Base-by-base conservation (phyloP, 2,888 invertebrate species). In the Hypselothyrea guttata region DNA sequence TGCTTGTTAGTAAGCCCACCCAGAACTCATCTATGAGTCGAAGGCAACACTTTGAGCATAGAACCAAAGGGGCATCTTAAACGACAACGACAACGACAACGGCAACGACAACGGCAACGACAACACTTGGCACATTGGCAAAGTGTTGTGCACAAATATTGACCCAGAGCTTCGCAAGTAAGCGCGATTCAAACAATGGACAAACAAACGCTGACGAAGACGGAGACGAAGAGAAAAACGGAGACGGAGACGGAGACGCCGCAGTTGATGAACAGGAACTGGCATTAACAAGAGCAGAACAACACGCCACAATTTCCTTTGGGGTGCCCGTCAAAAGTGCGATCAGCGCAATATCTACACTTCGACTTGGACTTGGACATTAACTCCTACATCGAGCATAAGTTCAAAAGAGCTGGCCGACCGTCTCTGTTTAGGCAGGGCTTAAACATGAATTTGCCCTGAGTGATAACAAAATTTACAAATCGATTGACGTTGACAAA, bases 381-480 rank as follows among this genome's bases (percentile, higher is more conserved):
- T 1, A 7, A n/a, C 1, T 33, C 11, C 8, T 27, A 34, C 37
- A 30, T 28, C 40, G 45, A 64, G n/a, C n/a, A n/a, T n/a, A n/a
- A n/a, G 64, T 69, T 69, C 70, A 63, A 69, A 63, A 54, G 69
- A 69, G 55, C 34, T 60, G 30, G 46, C 51, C 48, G 42, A 56
- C 54, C 44, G 53, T 82, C 67, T 78, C 85, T 79, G 72, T 79
- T 78, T 79, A 67, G 62, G 72, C 65, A 74, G 54, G 71, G 64
- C 77, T 81, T 82, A 71, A 64, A 22, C 22, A 22, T 22, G 22
- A 22, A 22, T 22, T 22, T 53, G 56, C 46, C 59, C 53, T 37
- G 49, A 53, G 72, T 86, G 86, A 86, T 87, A 87, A 84, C 82
- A 74, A 84, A 75, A 73, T 86, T 86, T 87, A 87, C 87, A 87